Base-by-base conservation (phyloP, 1,140 invertebrate species). In the Polypedilum pembai region DNA sequence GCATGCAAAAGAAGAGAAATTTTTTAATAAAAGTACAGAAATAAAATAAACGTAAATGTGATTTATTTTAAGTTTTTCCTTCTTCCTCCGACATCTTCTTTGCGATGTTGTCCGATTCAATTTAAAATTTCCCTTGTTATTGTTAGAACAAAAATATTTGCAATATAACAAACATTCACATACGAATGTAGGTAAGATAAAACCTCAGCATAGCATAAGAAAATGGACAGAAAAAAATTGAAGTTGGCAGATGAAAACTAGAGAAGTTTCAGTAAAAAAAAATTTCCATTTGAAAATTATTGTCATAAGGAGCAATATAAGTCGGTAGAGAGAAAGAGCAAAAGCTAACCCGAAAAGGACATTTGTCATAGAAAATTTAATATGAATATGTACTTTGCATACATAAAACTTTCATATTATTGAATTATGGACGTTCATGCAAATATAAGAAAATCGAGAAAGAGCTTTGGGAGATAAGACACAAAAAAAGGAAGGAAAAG, bases 341-440 rank as follows among this genome's bases (percentile, higher is more conserved):
- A 33, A 33, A 33, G 24, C 24, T 5, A 69, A 18, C 65, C 20
- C 17, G 17, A 69, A 69, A 69, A 69, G 65, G 65, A 69, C 65
- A 69, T 69, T 69, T 69, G 65, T 69, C 65, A 69, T 69, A 69
- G 65, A 69, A 69, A 69, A 69, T 69, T 69, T 69, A 69, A 69
- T 69, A 69, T 69, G 17, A 56, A 56, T 56, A 56, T 69, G 65
- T 69, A 69, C 17, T 69, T 69, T 69, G 65, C 65, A 69, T 69
- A 21, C 20, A 69, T 69, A 69, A 69, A 69, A 69, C 20, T 18
- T 69, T 69, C 45, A 56, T 56, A 69, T 69, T 69, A 69, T 69
- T 69, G 65, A 69, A 69, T 69, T 69, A 69, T 69, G 65, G n/a
- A 56, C 45, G 3, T 56, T 33, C 24, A 33, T 33, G 24, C 24